Conservation (phyloP, 2,797 vertebrate species). For the Emydoidea blandingii region DNA sequence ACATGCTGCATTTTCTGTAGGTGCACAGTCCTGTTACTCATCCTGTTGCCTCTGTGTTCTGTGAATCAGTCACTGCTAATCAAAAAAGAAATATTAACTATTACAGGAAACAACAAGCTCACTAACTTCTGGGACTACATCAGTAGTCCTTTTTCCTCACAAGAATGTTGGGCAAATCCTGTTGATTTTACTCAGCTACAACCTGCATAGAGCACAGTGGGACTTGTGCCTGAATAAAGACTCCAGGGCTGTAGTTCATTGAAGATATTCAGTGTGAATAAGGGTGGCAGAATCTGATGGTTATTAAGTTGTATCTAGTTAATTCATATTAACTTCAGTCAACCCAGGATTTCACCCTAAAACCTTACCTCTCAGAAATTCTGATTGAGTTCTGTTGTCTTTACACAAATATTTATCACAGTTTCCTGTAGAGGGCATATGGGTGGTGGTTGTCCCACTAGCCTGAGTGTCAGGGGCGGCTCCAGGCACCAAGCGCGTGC, state of each 20-base stretch:
- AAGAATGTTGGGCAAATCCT: background rate
- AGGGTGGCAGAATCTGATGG: background rate
- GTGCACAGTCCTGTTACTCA: background rate
- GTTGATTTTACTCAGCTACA: background rate
- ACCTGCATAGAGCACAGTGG: background rate
- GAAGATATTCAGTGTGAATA: background rate
- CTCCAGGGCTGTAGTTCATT: background rate
- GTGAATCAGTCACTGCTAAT: conserved; percentile 28
- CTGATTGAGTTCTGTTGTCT: background rate
- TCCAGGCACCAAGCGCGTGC: no score
- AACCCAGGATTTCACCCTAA: background rate
- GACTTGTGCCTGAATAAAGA: background rate
- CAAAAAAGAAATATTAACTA: background rate
- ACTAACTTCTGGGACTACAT: background rate
- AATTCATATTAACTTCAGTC: background rate
- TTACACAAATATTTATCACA: conserved; percentile 25
- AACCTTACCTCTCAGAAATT: background rate
- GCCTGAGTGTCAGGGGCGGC: no score
- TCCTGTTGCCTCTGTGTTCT: background rate
- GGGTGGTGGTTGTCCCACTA: background rate
- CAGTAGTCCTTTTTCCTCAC: background rate
- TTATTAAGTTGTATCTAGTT: background rate
- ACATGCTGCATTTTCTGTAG: conserved; percentile 21
- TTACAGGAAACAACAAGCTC: background rate
- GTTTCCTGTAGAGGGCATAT: background rate